Evolutionary conservation across 64 coral and sea anemone genomes (phyloP).

Genomic region (Montipora cactus): DNA sequence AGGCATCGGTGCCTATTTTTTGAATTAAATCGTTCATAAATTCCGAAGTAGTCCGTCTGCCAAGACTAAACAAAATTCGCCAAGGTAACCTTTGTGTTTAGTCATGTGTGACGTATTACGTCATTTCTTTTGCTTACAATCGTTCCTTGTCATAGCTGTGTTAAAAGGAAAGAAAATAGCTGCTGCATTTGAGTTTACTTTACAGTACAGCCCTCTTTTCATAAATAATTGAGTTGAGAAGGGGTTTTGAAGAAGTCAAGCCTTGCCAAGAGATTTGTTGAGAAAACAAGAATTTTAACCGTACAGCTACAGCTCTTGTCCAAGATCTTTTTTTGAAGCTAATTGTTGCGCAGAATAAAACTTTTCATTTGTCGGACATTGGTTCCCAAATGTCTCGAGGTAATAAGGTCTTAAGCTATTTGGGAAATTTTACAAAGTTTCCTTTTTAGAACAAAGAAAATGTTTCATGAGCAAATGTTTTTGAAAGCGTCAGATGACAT

Average conservation of each 20-base stretch:
- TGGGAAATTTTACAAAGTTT: neutral
- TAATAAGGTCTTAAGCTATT: neutral
- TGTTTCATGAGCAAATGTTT: neutral
- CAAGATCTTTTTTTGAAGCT: too few relatives aligned
- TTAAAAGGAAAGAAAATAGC: neutral
- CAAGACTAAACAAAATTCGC: conserved; percentile 71
- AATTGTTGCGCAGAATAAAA: too few relatives aligned
- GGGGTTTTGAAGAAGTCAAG: too few relatives aligned
- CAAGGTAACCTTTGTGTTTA: conserved; percentile 65
- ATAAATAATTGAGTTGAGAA: too few relatives aligned
- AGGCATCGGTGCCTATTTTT: neutral
- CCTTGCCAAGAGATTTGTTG: too few relatives aligned
- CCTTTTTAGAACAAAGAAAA: neutral
- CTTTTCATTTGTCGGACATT: too few relatives aligned
- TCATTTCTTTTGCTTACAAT: neutral
- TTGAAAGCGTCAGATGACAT: neutral
- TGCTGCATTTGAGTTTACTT: neutral
- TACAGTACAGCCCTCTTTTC: too few relatives aligned
- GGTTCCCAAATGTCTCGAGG: neutral
- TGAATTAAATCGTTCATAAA: neutral
- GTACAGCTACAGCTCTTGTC: too few relatives aligned
- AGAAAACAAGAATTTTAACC: too few relatives aligned
- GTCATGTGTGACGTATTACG: conserved; percentile 17
- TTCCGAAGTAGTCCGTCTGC: neutral
- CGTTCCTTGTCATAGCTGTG: neutral